These are phyloP conservation scores for Psophia crepitans DNA, from an alignment of 2,113 vertebrate species.

Conservation along the genomic window DNA sequence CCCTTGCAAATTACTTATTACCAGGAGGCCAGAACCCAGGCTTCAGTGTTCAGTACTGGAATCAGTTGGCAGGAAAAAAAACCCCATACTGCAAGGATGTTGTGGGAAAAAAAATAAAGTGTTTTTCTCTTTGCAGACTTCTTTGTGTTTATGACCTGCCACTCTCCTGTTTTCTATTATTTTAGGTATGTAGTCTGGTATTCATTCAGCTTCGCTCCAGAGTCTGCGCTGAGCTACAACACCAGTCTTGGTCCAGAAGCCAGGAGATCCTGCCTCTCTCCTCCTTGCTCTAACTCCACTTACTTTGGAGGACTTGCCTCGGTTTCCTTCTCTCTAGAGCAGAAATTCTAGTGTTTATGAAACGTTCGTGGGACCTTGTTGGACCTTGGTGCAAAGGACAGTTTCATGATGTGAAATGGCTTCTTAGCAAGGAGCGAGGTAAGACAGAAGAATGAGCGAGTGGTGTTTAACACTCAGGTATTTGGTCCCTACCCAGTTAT, in stretches of 20 bases:
- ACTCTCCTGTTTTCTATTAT: conserved; percentile 8
- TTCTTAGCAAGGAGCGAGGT: background rate
- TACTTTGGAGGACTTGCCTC: background rate
- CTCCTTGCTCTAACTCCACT: background rate
- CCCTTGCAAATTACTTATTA: conserved; percentile 25
- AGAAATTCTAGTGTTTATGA: background rate
- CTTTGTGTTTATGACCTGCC: background rate
- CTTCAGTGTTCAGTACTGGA: background rate
- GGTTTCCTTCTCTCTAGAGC: background rate
- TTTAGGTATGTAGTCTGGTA: background rate
- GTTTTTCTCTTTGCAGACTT: background rate
- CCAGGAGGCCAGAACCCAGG: background rate
- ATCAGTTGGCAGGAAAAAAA: background rate
- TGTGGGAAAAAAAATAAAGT: background rate
- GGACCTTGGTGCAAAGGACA: background rate
- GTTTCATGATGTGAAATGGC: background rate
- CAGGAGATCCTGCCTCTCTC: background rate
- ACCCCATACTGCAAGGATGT: background rate
- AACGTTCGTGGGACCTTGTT: background rate
- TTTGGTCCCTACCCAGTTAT: background rate
- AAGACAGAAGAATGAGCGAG: background rate
- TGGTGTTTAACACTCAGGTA: background rate
- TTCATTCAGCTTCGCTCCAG: background rate
- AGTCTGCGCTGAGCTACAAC: background rate
- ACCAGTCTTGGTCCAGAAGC: background rate